Conservation (phyloP, 2,888 invertebrate species). For the Halocaridina rubra region DNA sequence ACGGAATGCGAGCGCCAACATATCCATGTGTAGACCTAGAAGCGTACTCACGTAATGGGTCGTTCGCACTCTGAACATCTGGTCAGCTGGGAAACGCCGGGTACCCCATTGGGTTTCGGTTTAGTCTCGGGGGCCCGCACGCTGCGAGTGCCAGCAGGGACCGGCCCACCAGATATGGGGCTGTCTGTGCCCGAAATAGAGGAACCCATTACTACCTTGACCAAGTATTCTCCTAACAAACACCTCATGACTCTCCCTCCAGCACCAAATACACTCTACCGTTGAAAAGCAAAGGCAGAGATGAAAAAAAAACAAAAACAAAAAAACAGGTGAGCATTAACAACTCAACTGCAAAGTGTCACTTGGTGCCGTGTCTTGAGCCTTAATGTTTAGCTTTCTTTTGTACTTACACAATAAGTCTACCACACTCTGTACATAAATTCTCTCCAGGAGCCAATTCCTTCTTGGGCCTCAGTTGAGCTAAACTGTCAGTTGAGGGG, state of each 20-base stretch:
- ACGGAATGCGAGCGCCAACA: constrained; percentile 13
- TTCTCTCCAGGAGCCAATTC: constrained; percentile 87
- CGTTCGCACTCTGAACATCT: constrained; percentile 61
- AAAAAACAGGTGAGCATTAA: no score
- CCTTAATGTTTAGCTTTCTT: no score
- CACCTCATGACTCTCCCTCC: constrained; percentile 9
- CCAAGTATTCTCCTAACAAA: background rate
- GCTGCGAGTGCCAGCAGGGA: constrained; percentile 49
- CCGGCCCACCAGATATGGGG: constrained; percentile 38
- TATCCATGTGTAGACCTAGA: constrained; percentile 15
- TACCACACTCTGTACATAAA: constrained; percentile 96
- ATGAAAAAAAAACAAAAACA: background rate
- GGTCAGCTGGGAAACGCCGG: constrained; percentile 38
- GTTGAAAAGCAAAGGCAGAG: background rate
- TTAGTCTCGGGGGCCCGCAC: constrained; percentile 59
- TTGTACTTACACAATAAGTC: constrained; percentile 94
- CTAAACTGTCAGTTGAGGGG: constrained; percentile 71
- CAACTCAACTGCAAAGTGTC: no score
- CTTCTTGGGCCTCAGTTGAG: constrained; percentile 69
- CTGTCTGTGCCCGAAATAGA: constrained; percentile 53
- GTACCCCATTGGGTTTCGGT: constrained; percentile 42
- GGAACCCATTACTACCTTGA: constrained; percentile 50
- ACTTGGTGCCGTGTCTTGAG: no score
- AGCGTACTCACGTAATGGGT: constrained; percentile 62
- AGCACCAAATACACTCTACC: background rate